Base-by-base conservation (phyloP, 2,797 vertebrate species). In the Takifugu rubripes region DNA sequence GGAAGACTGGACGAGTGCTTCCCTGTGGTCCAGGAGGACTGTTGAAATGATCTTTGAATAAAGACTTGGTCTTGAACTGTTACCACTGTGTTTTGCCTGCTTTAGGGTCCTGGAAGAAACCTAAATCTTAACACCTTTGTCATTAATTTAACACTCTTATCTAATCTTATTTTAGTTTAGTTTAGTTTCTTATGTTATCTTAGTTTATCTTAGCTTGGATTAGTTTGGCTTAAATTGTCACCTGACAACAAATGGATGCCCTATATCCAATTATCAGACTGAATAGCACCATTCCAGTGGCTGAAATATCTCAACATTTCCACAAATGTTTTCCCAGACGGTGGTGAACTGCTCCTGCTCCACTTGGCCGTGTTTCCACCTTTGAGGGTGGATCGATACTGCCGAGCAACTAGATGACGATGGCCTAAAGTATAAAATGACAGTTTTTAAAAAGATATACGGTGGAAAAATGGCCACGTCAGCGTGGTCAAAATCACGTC, bases 361-460 rank as follows among this genome's bases (percentile, higher is more conserved):
- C 44, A 57, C 74, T 61, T 66, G 15, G 42, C 63, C 67, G 45
- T 66, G 66, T 64, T 49, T 64, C 61, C 21, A 48, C 40, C 54
- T 44, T 55, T 43, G 70, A 73, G 66, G 68, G 54, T 31, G 31
- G 70, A 79, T 86, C 82, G 49, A 82, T 86, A 71, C 45, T 3
- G 1, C 48, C 48, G 64, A 73, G 72, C 56, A 70, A 78, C 60
- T 52, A 51, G 66, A 75, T 85, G 75, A 83, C 81, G 75, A 83
- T 64, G 79, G 68, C 49, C 48, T 57, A 61, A 50, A 36, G 49
- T 40, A 12, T 40, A 40, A 40, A 40, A 40, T 40, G 36, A 40
- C 36, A 48, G 31, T 33, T 58, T 56, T 63, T 46, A 71, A 72
- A 68, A 40, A 40, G 2, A 40, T 6, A 46, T 49, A 40, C 50